These are phyloP conservation scores for Pseudopipra pipra DNA, from an alignment of 2,113 vertebrate species.

Conservation along the genomic window DNA sequence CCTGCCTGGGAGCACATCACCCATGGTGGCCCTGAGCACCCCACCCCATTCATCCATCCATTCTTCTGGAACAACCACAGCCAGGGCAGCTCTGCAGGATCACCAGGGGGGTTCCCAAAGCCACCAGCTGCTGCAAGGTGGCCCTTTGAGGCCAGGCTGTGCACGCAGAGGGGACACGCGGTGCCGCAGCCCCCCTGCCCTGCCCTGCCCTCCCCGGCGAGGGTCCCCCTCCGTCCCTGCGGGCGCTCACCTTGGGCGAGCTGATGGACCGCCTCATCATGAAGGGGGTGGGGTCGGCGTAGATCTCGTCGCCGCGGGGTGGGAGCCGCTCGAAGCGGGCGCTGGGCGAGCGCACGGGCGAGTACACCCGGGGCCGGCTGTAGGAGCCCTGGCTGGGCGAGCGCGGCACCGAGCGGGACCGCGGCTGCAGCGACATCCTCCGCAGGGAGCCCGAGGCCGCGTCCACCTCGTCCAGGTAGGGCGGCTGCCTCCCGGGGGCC, in stretches of 20 bases:
- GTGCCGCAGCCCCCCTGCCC: not conserved
- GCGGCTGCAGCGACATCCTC: slow-evolving; percentile 89
- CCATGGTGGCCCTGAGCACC: not conserved
- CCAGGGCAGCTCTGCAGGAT: not conserved
- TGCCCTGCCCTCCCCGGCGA: accelerated
- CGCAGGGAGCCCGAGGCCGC: slow-evolving; percentile 79
- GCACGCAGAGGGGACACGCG: accelerated
- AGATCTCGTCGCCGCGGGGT: slow-evolving; percentile 80
- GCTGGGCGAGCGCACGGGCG: slow-evolving; percentile 86
- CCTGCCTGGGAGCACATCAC: not conserved
- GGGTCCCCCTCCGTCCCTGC: not conserved
- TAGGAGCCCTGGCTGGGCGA: slow-evolving; percentile 89
- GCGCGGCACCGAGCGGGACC: slow-evolving; percentile 91
- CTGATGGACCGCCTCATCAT: slow-evolving; percentile 88
- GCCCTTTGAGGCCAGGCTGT: not conserved
- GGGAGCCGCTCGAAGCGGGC: slow-evolving; percentile 81
- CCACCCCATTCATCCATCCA: not conserved
- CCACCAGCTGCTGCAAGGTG: not conserved
- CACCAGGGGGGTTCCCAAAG: not conserved
- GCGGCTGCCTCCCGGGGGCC: slow-evolving; percentile 35
- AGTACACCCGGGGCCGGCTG: slow-evolving; percentile 78
- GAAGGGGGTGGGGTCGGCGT: slow-evolving; percentile 82
- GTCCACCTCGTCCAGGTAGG: slow-evolving; percentile 81
- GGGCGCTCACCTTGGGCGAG: slow-evolving; percentile 85
- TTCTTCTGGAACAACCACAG: not conserved